phyloP scores from a whole-genome alignment of 2,797 vertebrate species.

The Muraenolepis orangiensis region DNA sequence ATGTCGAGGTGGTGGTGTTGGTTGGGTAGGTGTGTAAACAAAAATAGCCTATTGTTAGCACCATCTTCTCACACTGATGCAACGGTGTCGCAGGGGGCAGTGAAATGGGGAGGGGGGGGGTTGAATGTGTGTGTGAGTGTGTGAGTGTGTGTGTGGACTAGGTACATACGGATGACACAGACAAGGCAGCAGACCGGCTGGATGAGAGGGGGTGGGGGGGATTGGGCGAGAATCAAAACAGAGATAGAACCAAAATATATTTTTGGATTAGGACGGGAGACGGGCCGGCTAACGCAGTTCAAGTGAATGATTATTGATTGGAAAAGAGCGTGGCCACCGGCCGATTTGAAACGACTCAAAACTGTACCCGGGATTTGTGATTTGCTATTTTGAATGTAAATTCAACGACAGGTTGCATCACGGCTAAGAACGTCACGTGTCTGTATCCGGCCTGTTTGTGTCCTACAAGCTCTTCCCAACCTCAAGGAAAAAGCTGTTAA shows the following conservation, averaged over 20 bases:
- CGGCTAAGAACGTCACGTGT: background rate
- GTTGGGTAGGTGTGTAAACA: background rate
- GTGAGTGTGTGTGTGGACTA: background rate
- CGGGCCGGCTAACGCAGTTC: background rate
- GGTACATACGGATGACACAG: slow-evolving; percentile 2
- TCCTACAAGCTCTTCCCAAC: background rate
- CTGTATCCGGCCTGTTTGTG: background rate
- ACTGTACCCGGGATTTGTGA: too few species aligned
- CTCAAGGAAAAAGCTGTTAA: background rate
- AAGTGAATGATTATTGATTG: background rate
- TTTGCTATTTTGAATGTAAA: background rate
- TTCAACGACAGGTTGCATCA: background rate
- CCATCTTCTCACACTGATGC: slow-evolving; percentile 11
- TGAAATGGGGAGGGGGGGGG: background rate
- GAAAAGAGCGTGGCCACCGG: background rate
- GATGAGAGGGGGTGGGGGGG: background rate
- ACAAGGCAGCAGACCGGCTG: background rate
- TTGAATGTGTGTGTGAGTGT: background rate
- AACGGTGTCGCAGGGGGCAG: slow-evolving; percentile 11
- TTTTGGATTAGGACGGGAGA: background rate
- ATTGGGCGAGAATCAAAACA: background rate
- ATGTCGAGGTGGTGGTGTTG: slow-evolving; percentile 16
- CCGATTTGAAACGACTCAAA: background rate
- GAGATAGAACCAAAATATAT: background rate
- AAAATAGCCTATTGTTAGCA: slow-evolving; percentile 25